phyloP scores from a whole-genome alignment of 2,888 invertebrate species.

The Diplolepis rosae region DNA sequence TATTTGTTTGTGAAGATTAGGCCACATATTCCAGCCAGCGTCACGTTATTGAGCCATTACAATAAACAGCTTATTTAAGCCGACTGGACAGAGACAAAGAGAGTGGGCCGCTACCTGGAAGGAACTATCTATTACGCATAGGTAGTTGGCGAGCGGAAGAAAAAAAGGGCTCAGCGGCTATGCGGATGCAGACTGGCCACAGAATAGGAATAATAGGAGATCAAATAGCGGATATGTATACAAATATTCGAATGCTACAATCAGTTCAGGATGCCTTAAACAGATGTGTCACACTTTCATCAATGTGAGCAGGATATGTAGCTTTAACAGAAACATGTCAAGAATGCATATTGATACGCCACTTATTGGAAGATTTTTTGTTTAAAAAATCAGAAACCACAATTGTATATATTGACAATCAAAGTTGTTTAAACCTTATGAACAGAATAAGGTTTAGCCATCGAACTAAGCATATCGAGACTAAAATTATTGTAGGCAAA shows the following conservation, averaged over 20 bases:
- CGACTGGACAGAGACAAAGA: conserved; percentile 59
- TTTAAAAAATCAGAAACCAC: too few relatives aligned
- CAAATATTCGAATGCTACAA: conserved; percentile 42
- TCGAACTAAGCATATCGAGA: conserved; percentile 48
- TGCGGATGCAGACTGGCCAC: too few relatives aligned
- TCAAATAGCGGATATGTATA: conserved; percentile 61
- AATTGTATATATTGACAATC: conserved; percentile 40
- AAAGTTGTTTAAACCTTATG: conserved; percentile 46
- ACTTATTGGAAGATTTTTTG: too few relatives aligned
- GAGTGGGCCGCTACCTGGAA: conserved; percentile 53
- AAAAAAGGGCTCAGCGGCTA: conserved; percentile 45
- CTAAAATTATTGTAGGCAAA: too few relatives aligned
- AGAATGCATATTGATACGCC: conserved; percentile 52
- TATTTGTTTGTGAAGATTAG: conserved; percentile 51
- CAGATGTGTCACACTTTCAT: conserved; percentile 52
- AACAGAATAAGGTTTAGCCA: too few relatives aligned
- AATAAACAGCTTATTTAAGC: conserved; percentile 49
- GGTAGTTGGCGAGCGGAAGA: conserved; percentile 12
- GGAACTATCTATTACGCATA: conserved; percentile 45
- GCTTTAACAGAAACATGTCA: conserved; percentile 51
- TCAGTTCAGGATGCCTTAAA: conserved; percentile 55
- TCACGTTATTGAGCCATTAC: conserved; percentile 54
- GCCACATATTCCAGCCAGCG: conserved; percentile 56
- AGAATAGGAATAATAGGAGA: conserved; percentile 54
- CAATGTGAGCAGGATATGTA: conserved; percentile 55